A percentile compares a stretch with the other conserved stretches of the same genome.
phyloP scores from a whole-genome alignment of 2,888 invertebrate species.

The Lissonota sp. region DNA sequence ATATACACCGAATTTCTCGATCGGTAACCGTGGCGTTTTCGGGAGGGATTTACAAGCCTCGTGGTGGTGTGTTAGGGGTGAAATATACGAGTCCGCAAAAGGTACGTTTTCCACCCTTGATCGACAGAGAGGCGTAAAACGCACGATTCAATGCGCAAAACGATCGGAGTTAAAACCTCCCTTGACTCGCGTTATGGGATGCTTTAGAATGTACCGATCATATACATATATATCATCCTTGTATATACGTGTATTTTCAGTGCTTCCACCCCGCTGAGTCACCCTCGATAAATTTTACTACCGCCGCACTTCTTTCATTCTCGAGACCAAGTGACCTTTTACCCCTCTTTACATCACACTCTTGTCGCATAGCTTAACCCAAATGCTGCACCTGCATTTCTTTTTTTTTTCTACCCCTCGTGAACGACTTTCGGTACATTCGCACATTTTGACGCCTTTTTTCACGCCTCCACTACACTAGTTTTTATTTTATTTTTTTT shows the following conservation, averaged over 20 bases:
- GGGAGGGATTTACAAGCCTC: conserved; percentile 18
- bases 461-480: neutral
- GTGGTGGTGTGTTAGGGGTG: neutral
- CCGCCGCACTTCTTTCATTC: conserved; percentile 11
- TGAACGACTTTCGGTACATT: neutral
- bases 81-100: conserved; percentile 7
- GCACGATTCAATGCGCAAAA: too few relatives aligned
- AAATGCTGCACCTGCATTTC: neutral
- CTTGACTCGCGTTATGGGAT: too few relatives aligned
- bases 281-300: conserved; percentile 28
- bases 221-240: neutral
- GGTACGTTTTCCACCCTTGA: too few relatives aligned
- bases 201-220: too few relatives aligned
- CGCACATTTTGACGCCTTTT: neutral
- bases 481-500: neutral
- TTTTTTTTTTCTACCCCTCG: neutral
- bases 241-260: conserved; percentile 3
- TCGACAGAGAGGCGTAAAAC: too few relatives aligned
- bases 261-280: neutral
- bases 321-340: conserved; percentile 7
- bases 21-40: neutral
- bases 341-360: conserved; percentile 3
- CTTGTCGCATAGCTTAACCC: neutral
- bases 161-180: too few relatives aligned
- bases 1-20: neutral